A percentile compares a stretch with the other conserved stretches of the same genome.
These are phyloP conservation scores for Bostrychus sinensis DNA, from an alignment of 2,113 vertebrate species.

Conservation along the genomic window DNA sequence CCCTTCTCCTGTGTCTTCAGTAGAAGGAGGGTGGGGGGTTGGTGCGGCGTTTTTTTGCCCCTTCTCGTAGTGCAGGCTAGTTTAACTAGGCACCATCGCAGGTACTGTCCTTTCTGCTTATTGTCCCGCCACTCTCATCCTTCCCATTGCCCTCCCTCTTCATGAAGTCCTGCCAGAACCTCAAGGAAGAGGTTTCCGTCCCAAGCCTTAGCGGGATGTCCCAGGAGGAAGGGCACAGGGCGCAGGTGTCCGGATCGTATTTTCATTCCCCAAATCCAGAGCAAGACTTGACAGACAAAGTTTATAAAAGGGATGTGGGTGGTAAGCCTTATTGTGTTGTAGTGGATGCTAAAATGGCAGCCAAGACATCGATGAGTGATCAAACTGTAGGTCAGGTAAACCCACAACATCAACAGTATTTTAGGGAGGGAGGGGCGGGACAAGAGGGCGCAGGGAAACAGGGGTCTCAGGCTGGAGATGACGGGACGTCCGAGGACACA, in stretches of 20 bases:
- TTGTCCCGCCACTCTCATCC: conserved; percentile 1
- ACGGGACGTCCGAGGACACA: conserved; percentile 85
- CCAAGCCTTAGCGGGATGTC: conserved; percentile 87
- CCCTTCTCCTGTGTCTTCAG: conserved; percentile 68
- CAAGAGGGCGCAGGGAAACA: conserved; percentile 67
- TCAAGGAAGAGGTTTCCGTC: conserved; percentile 84
- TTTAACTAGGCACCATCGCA: conserved; percentile 17
- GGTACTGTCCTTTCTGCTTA: conserved; percentile 7
- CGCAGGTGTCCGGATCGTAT: conserved; percentile 80
- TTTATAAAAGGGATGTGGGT: conserved; percentile 89
- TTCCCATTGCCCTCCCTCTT: conserved; percentile 28
- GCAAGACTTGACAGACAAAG: conserved; percentile 89
- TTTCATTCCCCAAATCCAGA: conserved; percentile 87
- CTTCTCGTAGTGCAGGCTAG: conserved; percentile 41
- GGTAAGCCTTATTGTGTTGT: conserved; percentile 90
- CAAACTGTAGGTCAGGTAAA: conserved; percentile 45
- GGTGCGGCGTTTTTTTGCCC: conserved; percentile 55
- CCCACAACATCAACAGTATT: conserved; percentile 87
- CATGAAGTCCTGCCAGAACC: conserved; percentile 91
- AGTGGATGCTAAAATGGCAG: conserved; percentile 88
- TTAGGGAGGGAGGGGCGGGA: conserved; percentile 80
- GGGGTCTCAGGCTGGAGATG: conserved; percentile 69
- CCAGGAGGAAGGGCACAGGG: conserved; percentile 87
- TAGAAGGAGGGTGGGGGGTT: conserved; percentile 74
- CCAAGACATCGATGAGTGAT: conserved; percentile 81